Evolutionary conservation across 2,888 invertebrate genomes (phyloP).

Genomic region (Platycnemis pennipes): DNA sequence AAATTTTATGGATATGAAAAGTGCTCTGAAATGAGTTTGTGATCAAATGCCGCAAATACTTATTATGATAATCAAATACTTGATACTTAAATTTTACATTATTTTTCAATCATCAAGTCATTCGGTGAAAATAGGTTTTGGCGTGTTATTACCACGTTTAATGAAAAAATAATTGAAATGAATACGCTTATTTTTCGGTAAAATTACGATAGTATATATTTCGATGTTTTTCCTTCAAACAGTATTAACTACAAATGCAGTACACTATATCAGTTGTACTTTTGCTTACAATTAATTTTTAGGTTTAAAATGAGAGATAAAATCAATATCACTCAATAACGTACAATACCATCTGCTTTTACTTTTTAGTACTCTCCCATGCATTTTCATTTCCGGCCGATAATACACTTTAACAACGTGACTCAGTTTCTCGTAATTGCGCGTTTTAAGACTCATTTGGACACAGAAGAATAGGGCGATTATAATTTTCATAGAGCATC

Average conservation of each 20-base stretch:
- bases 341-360: not conserved
- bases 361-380: not conserved
- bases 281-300: too few species aligned
- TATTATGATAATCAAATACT: not conserved
- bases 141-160: not conserved
- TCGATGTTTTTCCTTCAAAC: not conserved
- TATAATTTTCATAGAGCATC: not conserved
- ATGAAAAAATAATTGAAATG: not conserved
- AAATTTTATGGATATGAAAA: not conserved
- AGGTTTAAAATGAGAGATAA: too few species aligned
- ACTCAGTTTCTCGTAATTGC: too few species aligned
- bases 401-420: too few species aligned
- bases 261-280: too few species aligned
- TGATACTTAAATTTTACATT: not conserved
- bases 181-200: not conserved
- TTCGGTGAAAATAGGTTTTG: not conserved
- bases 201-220: not conserved
- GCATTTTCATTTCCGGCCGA: too few species aligned
- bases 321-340: not conserved
- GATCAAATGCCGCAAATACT: not conserved
- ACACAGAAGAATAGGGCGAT: too few species aligned
- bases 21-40: slow-evolving; percentile 31
- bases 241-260: too few species aligned
- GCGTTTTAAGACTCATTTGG: too few species aligned
- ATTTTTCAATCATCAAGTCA: not conserved